A percentile compares a stretch with the other conserved stretches of the same genome.
Evolutionary conservation across 2,888 invertebrate genomes (phyloP).

Genomic region (Clunio marinus): DNA sequence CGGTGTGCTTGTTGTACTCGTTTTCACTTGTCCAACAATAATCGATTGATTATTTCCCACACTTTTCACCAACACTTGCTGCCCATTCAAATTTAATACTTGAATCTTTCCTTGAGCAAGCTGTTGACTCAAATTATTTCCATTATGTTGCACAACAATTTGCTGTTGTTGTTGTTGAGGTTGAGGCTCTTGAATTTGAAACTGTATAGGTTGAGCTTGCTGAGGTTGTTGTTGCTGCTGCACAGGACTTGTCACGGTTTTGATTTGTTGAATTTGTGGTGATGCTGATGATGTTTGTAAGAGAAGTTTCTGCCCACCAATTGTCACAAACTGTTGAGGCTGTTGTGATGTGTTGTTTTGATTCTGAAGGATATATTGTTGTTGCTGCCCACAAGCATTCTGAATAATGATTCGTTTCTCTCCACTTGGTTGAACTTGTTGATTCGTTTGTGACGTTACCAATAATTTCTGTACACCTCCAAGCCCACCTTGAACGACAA

Average conservation of each 20-base stretch:
- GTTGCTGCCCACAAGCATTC: constrained; percentile 41
- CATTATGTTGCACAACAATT: constrained; percentile 72
- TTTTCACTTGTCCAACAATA: constrained; percentile 68
- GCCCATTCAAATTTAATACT: constrained; percentile 77
- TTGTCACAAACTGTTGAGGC: constrained; percentile 49
- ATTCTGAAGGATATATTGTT: constrained; percentile 44
- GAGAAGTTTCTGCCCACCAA: constrained; percentile 51
- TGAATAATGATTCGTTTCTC: constrained; percentile 35
- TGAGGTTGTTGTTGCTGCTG: constrained; percentile 43
- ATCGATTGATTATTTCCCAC: constrained; percentile 75
- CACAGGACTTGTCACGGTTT: constrained; percentile 39
- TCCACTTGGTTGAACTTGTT: constrained; percentile 30
- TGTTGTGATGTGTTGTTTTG: constrained; percentile 48
- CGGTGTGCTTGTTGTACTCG: constrained; percentile 46
- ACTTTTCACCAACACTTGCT: constrained; percentile 76
- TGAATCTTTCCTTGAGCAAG: constrained; percentile 78
- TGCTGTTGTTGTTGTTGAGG: constrained; percentile 44
- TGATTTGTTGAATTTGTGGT: constrained; percentile 15
- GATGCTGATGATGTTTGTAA: constrained; percentile 42
- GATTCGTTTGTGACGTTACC: constrained; percentile 45
- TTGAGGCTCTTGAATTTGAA: constrained; percentile 44
- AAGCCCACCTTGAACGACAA: constrained; percentile 46
- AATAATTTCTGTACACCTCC: constrained; percentile 50
- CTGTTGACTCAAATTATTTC: constrained; percentile 65
- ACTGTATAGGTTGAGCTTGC: constrained; percentile 42